Conservation (phyloP, 2,113 vertebrate genomes). For the Paradoxurus hermaphroditus region DNA sequence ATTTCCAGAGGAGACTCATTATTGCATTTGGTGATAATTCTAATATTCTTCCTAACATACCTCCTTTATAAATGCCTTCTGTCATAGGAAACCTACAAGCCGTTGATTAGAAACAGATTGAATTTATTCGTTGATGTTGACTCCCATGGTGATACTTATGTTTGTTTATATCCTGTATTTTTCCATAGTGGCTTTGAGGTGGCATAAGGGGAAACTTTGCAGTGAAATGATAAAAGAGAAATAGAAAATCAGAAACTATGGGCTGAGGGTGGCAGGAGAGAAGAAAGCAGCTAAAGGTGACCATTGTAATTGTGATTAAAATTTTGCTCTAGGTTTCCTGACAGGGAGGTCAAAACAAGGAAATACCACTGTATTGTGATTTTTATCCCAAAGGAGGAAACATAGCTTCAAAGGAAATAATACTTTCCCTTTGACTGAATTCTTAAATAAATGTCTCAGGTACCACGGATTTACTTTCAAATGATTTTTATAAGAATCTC, state of each 20-base stretch:
- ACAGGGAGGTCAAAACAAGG: neutral
- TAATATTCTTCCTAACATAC: neutral
- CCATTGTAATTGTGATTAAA: neutral
- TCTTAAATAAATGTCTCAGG: neutral
- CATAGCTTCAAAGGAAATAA: neutral
- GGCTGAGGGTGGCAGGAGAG: neutral
- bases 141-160: neutral
- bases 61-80: neutral
- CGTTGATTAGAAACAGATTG: neutral
- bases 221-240: neutral
- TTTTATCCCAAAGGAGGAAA: neutral
- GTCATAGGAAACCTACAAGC: neutral
- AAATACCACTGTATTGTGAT: neutral
- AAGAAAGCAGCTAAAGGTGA: neutral
- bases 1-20: neutral
- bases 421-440: neutral
- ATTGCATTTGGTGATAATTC: neutral
- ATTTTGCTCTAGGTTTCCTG: neutral
- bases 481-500: neutral
- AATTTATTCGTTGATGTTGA: neutral
- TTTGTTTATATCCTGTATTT: neutral
- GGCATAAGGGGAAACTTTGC: neutral
- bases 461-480: neutral
- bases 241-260: neutral
- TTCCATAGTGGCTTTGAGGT: neutral